These are phyloP conservation scores for Idaea straminata DNA, from an alignment of 2,888 invertebrate species.

Conservation along the genomic window DNA sequence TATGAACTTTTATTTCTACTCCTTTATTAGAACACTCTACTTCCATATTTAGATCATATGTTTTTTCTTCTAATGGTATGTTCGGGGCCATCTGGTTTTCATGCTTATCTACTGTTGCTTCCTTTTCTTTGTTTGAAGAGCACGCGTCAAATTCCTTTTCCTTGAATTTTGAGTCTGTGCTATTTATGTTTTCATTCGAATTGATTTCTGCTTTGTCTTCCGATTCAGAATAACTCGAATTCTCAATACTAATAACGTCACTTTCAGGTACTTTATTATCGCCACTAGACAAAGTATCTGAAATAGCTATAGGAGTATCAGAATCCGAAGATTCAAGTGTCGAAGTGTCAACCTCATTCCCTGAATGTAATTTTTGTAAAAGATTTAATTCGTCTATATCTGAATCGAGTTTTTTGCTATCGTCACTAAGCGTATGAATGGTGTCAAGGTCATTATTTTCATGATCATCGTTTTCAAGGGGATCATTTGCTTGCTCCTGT, in stretches of 20 bases:
- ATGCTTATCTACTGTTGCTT: background rate
- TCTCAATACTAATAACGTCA: slow-evolving; percentile 69
- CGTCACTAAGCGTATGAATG: slow-evolving; percentile 44
- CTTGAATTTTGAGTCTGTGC: background rate
- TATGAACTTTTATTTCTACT: slow-evolving; percentile 24
- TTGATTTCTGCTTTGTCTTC: slow-evolving; percentile 37
- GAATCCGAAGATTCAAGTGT: slow-evolving; percentile 54
- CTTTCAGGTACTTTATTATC: slow-evolving; percentile 36
- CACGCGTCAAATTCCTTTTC: background rate
- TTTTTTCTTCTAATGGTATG: slow-evolving; percentile 10
- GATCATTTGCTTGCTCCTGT: slow-evolving; percentile 12
- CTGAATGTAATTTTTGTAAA: slow-evolving; percentile 60
- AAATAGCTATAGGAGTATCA: slow-evolving; percentile 58
- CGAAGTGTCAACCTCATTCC: slow-evolving; percentile 48
- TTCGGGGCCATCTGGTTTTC: too few species aligned
- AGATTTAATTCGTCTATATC: slow-evolving; percentile 66
- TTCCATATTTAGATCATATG: slow-evolving; percentile 27
- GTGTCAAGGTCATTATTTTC: slow-evolving; percentile 24
- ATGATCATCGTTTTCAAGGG: slow-evolving; percentile 16
- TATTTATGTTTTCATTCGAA: slow-evolving; percentile 11
- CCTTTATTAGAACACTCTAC: slow-evolving; percentile 28
- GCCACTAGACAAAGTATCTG: slow-evolving; percentile 55
- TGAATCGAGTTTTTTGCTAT: slow-evolving; percentile 49
- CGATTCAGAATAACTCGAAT: slow-evolving; percentile 68
- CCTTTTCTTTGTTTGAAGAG: slow-evolving; percentile 9